A percentile compares a stretch with the other conserved stretches of the same genome.
Evolutionary conservation across 35 echinoderm and acorn worm genomes (phyloP).

Genomic region (Lytechinus variegatus): DNA sequence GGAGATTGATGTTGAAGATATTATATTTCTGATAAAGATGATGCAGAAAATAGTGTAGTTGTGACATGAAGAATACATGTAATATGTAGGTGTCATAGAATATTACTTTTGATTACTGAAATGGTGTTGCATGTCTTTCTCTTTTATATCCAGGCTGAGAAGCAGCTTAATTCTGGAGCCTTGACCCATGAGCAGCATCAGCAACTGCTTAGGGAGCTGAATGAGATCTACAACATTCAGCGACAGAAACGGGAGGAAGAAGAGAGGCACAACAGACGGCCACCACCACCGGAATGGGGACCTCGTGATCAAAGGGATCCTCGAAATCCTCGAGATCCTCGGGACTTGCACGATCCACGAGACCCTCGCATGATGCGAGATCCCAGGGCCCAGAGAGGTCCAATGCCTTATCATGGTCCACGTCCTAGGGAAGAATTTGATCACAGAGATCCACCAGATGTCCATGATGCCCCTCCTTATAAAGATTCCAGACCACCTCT

Average conservation of each 20-base stretch:
- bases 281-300: constrained; percentile 2
- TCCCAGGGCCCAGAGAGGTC: constrained; percentile 35
- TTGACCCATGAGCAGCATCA: constrained; percentile 85
- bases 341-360: background rate
- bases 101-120: background rate
- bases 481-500: background rate
- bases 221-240: constrained; percentile 85
- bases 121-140: background rate
- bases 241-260: constrained; percentile 64
- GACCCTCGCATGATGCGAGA: constrained; percentile 33
- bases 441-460: background rate
- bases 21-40: background rate
- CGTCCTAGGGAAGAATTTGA: background rate
- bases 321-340: constrained; percentile 6
- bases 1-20: too few relatives aligned
- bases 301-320: constrained; percentile 24
- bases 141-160: constrained; percentile 71
- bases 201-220: constrained; percentile 75
- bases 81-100: too few relatives aligned
- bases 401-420: background rate
- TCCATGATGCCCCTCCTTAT: background rate
- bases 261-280: background rate
- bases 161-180: constrained; percentile 82
- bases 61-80: background rate
- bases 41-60: background rate